Conservation (phyloP, 2,888 invertebrate species). For the Flexamia atlantica region DNA sequence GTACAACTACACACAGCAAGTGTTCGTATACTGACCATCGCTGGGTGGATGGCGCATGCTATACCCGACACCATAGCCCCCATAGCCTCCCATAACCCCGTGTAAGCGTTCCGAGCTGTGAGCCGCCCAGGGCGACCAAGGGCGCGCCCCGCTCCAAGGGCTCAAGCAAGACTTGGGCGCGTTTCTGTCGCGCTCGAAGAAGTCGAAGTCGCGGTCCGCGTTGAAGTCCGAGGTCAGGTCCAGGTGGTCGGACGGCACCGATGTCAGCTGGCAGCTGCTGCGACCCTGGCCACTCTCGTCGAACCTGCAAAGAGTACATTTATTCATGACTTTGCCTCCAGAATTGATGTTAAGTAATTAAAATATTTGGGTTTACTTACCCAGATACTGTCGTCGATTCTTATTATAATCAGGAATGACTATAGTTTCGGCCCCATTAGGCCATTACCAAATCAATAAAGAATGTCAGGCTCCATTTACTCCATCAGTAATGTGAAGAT, state of each 20-base stretch:
- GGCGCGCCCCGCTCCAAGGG: conserved; percentile 65
- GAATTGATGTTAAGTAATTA: no score
- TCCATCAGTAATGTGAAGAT: no score
- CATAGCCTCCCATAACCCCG: conserved; percentile 57
- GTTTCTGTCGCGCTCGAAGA: conserved; percentile 87
- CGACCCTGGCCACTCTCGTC: conserved; percentile 84
- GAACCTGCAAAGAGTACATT: conserved; percentile 79
- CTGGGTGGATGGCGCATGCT: conserved; percentile 60
- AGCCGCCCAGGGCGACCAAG: conserved; percentile 64
- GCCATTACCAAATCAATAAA: no score
- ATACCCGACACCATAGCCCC: conserved; percentile 62
- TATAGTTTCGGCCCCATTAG: no score
- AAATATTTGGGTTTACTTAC: no score
- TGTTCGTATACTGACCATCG: conserved; percentile 52
- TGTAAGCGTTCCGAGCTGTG: conserved; percentile 57
- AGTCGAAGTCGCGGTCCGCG: conserved; percentile 86
- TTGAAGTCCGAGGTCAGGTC: conserved; percentile 81
- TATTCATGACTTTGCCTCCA: no score
- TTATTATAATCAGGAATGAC: no score
- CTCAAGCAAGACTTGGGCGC: conserved; percentile 74
- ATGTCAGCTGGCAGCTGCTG: conserved; percentile 88
- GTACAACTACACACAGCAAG: background rate
- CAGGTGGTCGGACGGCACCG: conserved; percentile 83
- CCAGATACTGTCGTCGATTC: no score
- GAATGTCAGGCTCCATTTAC: no score